A percentile compares a stretch with the other conserved stretches of the same genome.
Conservation (phyloP, 1,140 invertebrate species). For the Aricia agestis region DNA sequence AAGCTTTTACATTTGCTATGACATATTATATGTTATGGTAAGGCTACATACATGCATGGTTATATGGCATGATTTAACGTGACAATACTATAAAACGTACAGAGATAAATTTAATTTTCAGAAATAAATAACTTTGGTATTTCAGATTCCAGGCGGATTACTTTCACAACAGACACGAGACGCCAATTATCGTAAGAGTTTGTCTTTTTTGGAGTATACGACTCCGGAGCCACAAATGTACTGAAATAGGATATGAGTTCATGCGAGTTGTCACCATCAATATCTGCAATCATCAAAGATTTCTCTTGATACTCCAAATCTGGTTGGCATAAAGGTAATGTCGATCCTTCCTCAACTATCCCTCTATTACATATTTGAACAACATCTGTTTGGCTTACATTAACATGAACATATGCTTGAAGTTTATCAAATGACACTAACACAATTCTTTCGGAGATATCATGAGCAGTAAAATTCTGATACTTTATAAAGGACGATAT, state of each 20-base stretch:
- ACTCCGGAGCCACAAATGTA: conserved; percentile 76
- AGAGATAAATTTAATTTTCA: conserved; percentile 37
- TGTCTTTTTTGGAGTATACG: conserved; percentile 60
- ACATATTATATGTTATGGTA: conserved; percentile 31
- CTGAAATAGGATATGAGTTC: conserved; percentile 86
- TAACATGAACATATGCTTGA: conserved; percentile 81
- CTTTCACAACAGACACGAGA: conserved; percentile 79
- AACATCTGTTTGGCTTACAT: conserved; percentile 84
- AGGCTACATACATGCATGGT: conserved; percentile 47
- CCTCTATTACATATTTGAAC: conserved; percentile 81
- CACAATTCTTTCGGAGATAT: conserved; percentile 83
- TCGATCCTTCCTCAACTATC: conserved; percentile 44
- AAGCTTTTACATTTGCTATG: conserved; percentile 28
- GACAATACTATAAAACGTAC: neutral
- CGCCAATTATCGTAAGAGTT: conserved; percentile 74
- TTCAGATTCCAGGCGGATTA: conserved; percentile 81
- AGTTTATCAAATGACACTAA: conserved; percentile 85
- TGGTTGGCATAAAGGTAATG: conserved; percentile 82
- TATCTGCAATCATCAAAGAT: conserved; percentile 82
- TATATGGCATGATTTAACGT: conserved; percentile 30
- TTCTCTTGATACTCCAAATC: conserved; percentile 82
- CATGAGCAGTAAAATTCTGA: conserved; percentile 69
- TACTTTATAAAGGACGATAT: conserved; percentile 67
- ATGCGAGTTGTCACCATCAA: conserved; percentile 83
- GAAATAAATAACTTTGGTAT: conserved; percentile 79